These are phyloP conservation scores for Poeciliopsis presidionis DNA, from an alignment of 2,797 vertebrate species.

Conservation along the genomic window DNA sequence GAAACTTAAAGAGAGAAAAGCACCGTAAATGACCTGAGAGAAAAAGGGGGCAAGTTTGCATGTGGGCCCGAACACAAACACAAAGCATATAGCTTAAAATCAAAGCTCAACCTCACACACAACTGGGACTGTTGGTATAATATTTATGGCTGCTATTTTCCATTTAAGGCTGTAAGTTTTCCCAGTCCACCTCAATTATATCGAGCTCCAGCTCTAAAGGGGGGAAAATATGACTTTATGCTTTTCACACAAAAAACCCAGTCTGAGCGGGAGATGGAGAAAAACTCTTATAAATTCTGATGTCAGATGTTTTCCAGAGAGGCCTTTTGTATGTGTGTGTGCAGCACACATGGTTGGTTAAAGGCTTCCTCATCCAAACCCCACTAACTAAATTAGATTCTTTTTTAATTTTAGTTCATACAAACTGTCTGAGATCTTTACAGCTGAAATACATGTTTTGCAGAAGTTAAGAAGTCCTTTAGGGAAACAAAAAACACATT, in stretches of 20 bases:
- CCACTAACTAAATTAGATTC: background rate
- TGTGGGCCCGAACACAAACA: constrained; percentile 40
- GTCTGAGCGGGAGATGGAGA: constrained; percentile 67
- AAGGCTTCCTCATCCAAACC: constrained; percentile 1
- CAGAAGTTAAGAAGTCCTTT: background rate
- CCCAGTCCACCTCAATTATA: constrained; percentile 79
- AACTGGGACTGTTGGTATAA: constrained; percentile 61
- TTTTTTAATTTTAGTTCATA: constrained; percentile 4
- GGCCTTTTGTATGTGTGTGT: constrained; percentile 24
- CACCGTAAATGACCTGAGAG: constrained; percentile 35
- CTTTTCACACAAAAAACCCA: constrained; percentile 72
- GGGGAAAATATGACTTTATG: constrained; percentile 80
- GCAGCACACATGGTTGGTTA: background rate
- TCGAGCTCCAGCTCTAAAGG: constrained; percentile 59
- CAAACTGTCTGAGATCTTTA: background rate
- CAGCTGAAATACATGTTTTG: background rate
- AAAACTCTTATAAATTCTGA: constrained; percentile 75
- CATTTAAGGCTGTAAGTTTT: constrained; percentile 73
- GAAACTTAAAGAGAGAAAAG: constrained; percentile 59
- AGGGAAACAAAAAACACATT: background rate
- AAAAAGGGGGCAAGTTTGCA: constrained; percentile 11
- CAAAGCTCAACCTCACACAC: constrained; percentile 37
- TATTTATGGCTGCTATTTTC: constrained; percentile 76
- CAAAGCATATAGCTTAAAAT: constrained; percentile 2
- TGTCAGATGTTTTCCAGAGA: constrained; percentile 80